Evolutionary conservation across 2,797 vertebrate genomes (phyloP), one percentile per base, ranked within the genome.

Genomic region (Coregonus sp.): DNA sequence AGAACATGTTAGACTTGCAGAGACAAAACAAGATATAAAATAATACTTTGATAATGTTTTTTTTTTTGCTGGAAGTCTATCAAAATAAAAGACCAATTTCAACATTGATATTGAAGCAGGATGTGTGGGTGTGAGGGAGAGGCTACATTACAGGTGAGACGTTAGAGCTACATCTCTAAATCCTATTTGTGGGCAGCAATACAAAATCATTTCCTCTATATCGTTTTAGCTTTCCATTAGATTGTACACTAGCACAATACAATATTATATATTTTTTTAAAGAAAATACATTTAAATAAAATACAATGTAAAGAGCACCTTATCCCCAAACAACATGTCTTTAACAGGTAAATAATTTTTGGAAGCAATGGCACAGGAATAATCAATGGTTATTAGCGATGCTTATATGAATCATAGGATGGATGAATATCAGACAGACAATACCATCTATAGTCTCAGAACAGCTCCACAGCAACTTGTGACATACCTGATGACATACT

Each of bases 181-280:
- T 89, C 88, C 82, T 92, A 84, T 88, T 80, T 84, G 76, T 70
- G 84, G 91, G 90, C 86, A 89, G 86, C 85, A 63, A 85, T 92
- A 91, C 78, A 92, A 92, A 93, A 93, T 91, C 91, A 93, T 90
- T 92, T 92, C 92, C 75, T 87, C 88, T 87, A 91, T 37, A 69
- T 70, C 78, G 65, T 80, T 89, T 86, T 86, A 79, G 83, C 86
- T 83, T 89, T 91, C 82, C 86, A 85, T 89, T 88, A 90, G 85
- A 92, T 89, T 91, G 88, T 91, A 90, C 86, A 89, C 80, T 88
- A 90, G 79, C 79, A 91, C 74, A 74, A 81, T 89, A 82, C 85
- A 86, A 80, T 5, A n/a, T 29, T 63, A 11, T 63, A 82, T 83
- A 14, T 74, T n/a, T 85, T 84, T 85, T 74, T 85, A 86, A 88